Evolutionary conservation across 2,113 vertebrate species (phyloP), one percentile per base, ranked within the genome.

Genomic region (Erpornis zantholeuca): DNA sequence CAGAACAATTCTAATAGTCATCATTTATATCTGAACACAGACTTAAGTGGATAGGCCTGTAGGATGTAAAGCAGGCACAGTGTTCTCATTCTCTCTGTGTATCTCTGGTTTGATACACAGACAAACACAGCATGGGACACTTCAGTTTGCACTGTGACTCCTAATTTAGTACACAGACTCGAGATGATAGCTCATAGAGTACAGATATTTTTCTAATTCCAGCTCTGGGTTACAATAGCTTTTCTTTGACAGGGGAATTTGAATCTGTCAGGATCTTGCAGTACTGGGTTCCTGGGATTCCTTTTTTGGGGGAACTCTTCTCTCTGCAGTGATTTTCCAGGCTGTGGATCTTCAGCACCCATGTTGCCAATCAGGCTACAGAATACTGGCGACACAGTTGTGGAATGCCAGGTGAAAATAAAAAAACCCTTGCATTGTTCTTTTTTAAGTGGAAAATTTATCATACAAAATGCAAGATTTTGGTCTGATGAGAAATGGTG

Each of bases 131-230:
- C 7, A 15, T 5, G 19, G 33, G 27, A 16, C 57, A 10, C 27
- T 73, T 83, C 19, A 54, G 3, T 76, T 75, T 49, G 54, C 36
- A 6, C 22, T 12, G 22, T 53, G 45, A 61, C 28, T 70, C 52
- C 11, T 21, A 22, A 42, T 54, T 61, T n/a, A 53, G 36, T 42
- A 21, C 8, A 19, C 15, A 40, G 10, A 22, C 0, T 0, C 40
- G 65, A 42, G 29, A 7, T 54, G 65, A 35, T 4, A 10, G 16
- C 11, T 3, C 0, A 22, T 15, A 38, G 11, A 47, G 9, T 13
- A 24, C 7, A 44, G 36, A 13, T 52, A 17, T 36, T 76, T 91
- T 71, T 35, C 15, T 57, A 57, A 35, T 47, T 56, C 53, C 40
- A 20, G 11, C 36, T 24, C 24, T 68, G 31, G 8, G 15, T n/a